A percentile compares a stretch with the other conserved stretches of the same genome.
phyloP scores from a whole-genome alignment of 2,888 invertebrate species.

The Luffia ferchaultella region DNA sequence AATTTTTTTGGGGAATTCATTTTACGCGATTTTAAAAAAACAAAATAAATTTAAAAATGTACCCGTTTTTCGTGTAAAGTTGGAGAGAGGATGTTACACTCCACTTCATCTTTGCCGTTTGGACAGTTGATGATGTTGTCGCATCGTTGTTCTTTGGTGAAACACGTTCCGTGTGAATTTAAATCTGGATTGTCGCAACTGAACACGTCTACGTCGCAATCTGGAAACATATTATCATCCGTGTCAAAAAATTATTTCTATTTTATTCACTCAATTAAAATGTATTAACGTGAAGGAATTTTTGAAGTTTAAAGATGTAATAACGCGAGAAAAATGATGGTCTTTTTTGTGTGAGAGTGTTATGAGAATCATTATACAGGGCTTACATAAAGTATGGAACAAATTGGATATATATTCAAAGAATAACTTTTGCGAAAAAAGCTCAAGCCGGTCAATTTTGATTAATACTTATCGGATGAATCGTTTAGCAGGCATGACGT shows the following conservation, averaged over 20 bases:
- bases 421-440: too few species aligned
- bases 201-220: slow-evolving; percentile 70
- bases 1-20: too few species aligned
- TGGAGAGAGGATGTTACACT: slow-evolving; percentile 75
- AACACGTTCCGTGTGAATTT: slow-evolving; percentile 69
- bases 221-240: slow-evolving; percentile 35
- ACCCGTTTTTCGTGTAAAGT: slow-evolving; percentile 59
- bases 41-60: too few species aligned
- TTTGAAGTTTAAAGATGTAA: background rate
- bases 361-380: background rate
- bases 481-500: too few species aligned
- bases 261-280: background rate
- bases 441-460: too few species aligned
- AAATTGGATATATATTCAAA: too few species aligned
- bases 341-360: background rate
- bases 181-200: slow-evolving; percentile 72
- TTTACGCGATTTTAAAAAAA: too few species aligned
- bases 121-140: slow-evolving; percentile 74
- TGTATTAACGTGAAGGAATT: background rate
- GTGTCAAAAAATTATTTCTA: slow-evolving; percentile 1
- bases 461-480: too few species aligned
- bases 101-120: slow-evolving; percentile 79
- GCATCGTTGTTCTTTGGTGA: slow-evolving; percentile 73
- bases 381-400: too few species aligned
- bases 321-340: too few species aligned